Base-by-base conservation (phyloP, 2,113 vertebrate genomes). In the Potamarius usumacintae region DNA sequence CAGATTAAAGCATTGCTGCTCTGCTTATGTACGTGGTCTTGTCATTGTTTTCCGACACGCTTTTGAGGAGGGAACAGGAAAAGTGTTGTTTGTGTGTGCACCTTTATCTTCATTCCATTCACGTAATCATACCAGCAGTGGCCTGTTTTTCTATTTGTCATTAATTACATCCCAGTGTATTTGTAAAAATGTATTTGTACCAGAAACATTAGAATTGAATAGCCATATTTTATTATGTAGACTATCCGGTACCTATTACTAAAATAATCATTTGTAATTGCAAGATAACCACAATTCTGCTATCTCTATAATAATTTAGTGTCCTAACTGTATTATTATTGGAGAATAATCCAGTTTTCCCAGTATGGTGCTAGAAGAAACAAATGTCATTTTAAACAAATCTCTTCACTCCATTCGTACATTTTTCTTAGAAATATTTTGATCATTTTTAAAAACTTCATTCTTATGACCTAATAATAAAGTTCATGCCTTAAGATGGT, bases 41-140 rank as follows among this genome's bases (percentile, higher is more conserved):
- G 57, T 69, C 80, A 63, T 42, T 77, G 42, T 62, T 55, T 42
- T 30, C 57, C 17, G 25, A 20, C 87, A 87, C 77, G 88, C 55
- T 6, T 48, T 60, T 42, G 34, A 79, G 30, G 63, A 88, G 83
- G 83, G 77, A 25, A 30, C 65, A 83, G 83, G 83, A 81, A 86
- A 74, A 67, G 52, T 57, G 42, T 57, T 87, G 63, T 42, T 42
- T 90, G 78, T 82, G 62, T 79, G 4, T 72, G 34, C 12, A 0
- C 25, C 20, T 71, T 82, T 18, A 63, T 82, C 52, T 82, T 63
- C 17, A 10, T 58, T 58, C n/a, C n/a, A 12, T 57, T 86, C 63
- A 55, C 11, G 0, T 69, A 69, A 76, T 78, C 53, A n/a, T 15
- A 84, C 18, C 52, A 86, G 58, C 27, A 85, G 57, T 27, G 7